phyloP scores from a whole-genome alignment of 1,140 invertebrate genomes.

The Hypothenemus hampei region DNA sequence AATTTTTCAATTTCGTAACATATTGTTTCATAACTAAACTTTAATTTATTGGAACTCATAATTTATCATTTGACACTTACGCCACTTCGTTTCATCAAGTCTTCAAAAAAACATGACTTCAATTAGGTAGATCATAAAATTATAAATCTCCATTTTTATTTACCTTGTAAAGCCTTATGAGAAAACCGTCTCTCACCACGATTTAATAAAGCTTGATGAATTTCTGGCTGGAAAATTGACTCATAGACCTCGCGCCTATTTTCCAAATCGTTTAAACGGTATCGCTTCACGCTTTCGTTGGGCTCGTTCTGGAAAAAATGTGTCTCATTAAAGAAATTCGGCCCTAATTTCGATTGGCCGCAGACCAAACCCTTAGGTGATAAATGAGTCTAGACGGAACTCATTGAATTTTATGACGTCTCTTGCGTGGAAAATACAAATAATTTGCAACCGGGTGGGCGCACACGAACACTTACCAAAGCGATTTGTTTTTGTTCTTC shows the following conservation, averaged over 20 bases:
- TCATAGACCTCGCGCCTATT: conserved; percentile 80
- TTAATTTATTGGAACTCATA: no score
- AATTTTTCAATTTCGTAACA: no score
- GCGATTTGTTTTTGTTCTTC: conserved; percentile 60
- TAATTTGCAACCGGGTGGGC: not conserved
- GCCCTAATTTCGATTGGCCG: not conserved
- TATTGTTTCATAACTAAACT: no score
- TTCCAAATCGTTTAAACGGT: conserved; percentile 66
- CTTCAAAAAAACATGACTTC: no score
- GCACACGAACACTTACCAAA: conserved; percentile 45
- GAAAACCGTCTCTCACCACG: conserved; percentile 85
- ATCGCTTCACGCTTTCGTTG: conserved; percentile 52
- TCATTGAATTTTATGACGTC: not conserved
- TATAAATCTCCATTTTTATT: no score
- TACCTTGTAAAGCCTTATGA: conserved; percentile 81
- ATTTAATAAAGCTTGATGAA: conserved; percentile 73
- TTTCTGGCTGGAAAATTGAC: conserved; percentile 78
- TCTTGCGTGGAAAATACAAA: no score
- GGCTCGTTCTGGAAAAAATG: conserved; percentile 51
- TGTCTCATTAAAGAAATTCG: not conserved
- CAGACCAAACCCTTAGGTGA: no score
- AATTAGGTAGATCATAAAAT: no score
- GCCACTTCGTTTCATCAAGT: no score
- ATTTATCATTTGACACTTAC: no score
- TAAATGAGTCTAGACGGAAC: conserved; percentile 2